Conservation (phyloP, 1,140 invertebrate genomes). For the Maconellicoccus hirsutus region DNA sequence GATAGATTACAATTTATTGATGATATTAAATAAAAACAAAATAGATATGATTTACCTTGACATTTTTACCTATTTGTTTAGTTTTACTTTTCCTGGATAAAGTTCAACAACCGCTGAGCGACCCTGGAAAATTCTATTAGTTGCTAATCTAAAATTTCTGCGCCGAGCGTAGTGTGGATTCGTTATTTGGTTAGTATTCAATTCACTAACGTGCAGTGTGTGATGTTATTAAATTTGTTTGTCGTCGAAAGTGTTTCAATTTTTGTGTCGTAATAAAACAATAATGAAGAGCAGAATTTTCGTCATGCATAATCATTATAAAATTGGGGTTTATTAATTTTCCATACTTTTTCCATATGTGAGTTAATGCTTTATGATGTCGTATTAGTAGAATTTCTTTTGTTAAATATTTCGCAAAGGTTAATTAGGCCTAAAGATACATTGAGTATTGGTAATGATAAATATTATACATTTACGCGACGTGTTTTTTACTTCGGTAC, state of each 20-base stretch:
- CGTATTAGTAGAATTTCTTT: not conserved
- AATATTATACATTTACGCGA: not conserved
- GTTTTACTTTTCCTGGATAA: constrained; percentile 9
- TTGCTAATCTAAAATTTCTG: not conserved
- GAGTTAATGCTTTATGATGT: not conserved
- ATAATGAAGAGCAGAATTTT: not conserved
- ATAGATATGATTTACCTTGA: not conserved
- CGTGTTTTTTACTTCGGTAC: not conserved
- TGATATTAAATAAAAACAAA: not conserved
- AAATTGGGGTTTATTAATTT: not conserved
- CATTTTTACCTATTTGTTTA: constrained; percentile 1
- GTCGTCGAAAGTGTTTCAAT: not conserved
- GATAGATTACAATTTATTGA: too few relatives aligned
- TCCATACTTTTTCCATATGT: not conserved
- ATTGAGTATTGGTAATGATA: not conserved
- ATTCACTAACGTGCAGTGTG: not conserved
- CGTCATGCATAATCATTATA: not conserved
- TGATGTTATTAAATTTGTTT: not conserved
- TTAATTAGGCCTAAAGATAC: not conserved
- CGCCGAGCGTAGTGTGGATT: not conserved
- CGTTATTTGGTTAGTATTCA: too few relatives aligned
- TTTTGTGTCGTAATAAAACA: not conserved
- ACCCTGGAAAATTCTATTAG: constrained; percentile 2
- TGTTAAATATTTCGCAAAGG: not conserved
- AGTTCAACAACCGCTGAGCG: not conserved